phyloP scores from a whole-genome alignment of 2,113 vertebrate genomes.

The Callipepla squamata region DNA sequence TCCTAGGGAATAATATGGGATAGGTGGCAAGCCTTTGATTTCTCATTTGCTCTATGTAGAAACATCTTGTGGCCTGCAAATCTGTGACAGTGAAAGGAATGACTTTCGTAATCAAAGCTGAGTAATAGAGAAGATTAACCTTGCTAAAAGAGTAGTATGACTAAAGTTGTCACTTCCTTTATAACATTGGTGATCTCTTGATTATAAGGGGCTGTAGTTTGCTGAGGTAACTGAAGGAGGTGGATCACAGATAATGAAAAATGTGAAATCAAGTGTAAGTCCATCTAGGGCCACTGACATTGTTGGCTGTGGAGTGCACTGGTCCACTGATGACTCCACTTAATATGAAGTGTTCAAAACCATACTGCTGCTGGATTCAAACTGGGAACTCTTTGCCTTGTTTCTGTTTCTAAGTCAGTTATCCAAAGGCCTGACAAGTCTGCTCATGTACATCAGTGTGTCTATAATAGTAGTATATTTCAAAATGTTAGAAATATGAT shows the following conservation, averaged over 20 bases:
- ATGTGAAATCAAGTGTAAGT: not conserved
- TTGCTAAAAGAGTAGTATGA: not conserved
- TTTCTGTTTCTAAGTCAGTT: not conserved
- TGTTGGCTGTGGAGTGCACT: not conserved
- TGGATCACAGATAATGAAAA: not conserved
- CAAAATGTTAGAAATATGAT: not conserved
- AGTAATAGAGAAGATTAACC: not conserved
- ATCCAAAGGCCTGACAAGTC: not conserved
- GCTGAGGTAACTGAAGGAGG: not conserved
- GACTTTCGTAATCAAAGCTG: not conserved
- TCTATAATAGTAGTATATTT: not conserved
- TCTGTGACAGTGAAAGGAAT: not conserved
- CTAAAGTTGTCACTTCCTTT: not conserved
- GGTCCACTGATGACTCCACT: not conserved
- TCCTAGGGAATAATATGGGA: not conserved
- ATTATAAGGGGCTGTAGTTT: not conserved
- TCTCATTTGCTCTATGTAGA: not conserved
- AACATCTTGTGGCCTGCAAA: not conserved
- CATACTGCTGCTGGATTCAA: not conserved
- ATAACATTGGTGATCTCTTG: not conserved
- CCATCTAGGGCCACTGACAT: accelerated
- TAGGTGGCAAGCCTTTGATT: not conserved
- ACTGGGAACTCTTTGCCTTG: not conserved
- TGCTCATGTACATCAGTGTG: not conserved
- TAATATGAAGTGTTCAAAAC: not conserved